Percentiles rank a stretch among this genome's conserved stretches.
phyloP scores from a whole-genome alignment of 2,797 vertebrate species.

The Gallinago stenura region DNA sequence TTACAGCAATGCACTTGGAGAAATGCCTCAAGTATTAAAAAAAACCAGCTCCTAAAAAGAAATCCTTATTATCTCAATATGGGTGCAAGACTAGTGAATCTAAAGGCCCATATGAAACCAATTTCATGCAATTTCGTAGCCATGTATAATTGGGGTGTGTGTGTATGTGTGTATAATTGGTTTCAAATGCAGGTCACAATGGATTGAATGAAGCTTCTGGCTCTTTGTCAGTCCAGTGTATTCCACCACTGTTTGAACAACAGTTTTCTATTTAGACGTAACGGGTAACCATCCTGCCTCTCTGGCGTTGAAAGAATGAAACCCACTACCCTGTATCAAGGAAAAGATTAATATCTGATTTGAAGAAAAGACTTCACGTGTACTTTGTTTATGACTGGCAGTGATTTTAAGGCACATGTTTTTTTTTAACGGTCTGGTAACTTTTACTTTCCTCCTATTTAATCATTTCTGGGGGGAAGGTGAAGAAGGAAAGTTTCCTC shows the following conservation, averaged over 20 bases:
- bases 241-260: constrained; percentile 53
- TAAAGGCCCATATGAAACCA: constrained; percentile 71
- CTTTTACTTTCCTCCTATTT: not conserved
- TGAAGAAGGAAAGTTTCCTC: not conserved
- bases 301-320: constrained; percentile 46
- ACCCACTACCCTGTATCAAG: not conserved
- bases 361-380: not conserved
- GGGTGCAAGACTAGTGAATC: constrained; percentile 59
- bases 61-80: constrained; percentile 77
- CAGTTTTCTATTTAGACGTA: constrained; percentile 53
- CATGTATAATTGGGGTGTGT: constrained; percentile 44
- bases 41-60: constrained; percentile 66
- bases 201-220: constrained; percentile 14
- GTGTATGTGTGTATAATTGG: constrained; percentile 54
- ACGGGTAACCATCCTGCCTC: constrained; percentile 25
- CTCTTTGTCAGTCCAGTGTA: constrained; percentile 25
- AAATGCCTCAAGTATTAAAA: constrained; percentile 66
- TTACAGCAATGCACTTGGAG: constrained; percentile 67
- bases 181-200: constrained; percentile 73
- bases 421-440: constrained; percentile 9
- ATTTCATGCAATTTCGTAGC: constrained; percentile 73
- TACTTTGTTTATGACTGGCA: constrained; percentile 21
- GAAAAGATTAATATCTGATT: constrained; percentile 18
- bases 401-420: not conserved
- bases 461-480: not conserved